Conservation (phyloP, 2,888 invertebrate genomes). For the Andricus curvator region DNA sequence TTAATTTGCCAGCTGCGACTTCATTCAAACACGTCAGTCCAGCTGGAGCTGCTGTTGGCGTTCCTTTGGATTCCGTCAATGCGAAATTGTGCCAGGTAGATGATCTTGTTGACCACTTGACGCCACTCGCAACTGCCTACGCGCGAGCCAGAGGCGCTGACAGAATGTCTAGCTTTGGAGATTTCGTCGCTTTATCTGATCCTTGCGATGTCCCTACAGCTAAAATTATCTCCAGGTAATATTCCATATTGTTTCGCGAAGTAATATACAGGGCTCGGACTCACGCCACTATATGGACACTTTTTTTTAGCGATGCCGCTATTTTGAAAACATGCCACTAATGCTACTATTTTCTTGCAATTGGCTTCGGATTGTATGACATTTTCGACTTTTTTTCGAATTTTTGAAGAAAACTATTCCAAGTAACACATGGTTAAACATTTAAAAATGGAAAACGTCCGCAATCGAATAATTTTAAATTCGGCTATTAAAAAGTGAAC, state of each 20-base stretch:
- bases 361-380: too few relatives aligned
- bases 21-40: conserved; percentile 99
- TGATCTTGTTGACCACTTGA: conserved; percentile 86
- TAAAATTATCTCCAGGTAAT: conserved; percentile 89
- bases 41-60: conserved; percentile 96
- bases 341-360: too few relatives aligned
- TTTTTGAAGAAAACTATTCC: too few relatives aligned
- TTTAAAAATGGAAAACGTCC: too few relatives aligned
- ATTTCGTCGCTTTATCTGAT: conserved; percentile 97
- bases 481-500: too few relatives aligned
- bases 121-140: conserved; percentile 94
- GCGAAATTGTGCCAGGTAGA: conserved; percentile 96
- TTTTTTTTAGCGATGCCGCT: too few relatives aligned
- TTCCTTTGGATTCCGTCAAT: conserved; percentile 87
- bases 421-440: too few relatives aligned
- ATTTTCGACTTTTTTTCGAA: too few relatives aligned
- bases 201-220: conserved; percentile 94
- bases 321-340: too few relatives aligned
- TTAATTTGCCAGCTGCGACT: conserved; percentile 93
- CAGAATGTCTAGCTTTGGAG: conserved; percentile 99
- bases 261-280: too few relatives aligned
- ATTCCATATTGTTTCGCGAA: not conserved
- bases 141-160: conserved; percentile 98
- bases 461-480: too few relatives aligned
- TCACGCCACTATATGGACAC: too few relatives aligned